These are phyloP conservation scores for Acanthaster planci DNA, from an alignment of 35 echinoderm and acorn worm species.

Conservation along the genomic window DNA sequence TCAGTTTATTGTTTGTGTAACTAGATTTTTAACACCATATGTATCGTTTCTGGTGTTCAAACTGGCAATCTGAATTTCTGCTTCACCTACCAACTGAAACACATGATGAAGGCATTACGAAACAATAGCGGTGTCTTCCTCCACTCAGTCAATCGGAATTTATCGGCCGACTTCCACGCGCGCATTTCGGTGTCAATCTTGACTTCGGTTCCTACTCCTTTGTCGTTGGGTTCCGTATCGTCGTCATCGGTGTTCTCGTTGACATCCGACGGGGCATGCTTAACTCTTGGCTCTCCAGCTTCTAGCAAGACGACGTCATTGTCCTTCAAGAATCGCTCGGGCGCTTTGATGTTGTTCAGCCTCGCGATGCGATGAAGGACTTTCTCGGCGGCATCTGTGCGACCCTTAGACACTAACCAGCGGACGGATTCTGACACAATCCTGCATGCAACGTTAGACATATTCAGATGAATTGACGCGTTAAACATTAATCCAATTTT, in stretches of 20 bases:
- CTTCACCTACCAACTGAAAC: constrained; percentile 56
- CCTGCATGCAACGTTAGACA: constrained; percentile 10
- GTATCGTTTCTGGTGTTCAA: too few relatives aligned
- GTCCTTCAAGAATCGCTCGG: not conserved
- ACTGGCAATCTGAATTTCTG: too few relatives aligned
- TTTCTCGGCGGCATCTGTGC: constrained; percentile 32
- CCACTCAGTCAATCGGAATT: not conserved
- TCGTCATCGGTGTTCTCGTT: not conserved
- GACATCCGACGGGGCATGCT: not conserved
- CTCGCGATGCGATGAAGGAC: constrained; percentile 68
- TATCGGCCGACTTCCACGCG: not conserved
- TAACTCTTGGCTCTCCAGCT: not conserved
- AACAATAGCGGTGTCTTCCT: constrained; percentile 39
- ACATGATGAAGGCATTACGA: constrained; percentile 62
- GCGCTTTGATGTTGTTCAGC: constrained; percentile 45
- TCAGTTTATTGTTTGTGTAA: too few relatives aligned
- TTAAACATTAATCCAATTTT: too few relatives aligned
- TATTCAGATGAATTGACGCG: too few relatives aligned
- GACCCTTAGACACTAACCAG: constrained; percentile 64
- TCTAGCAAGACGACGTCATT: not conserved
- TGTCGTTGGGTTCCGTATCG: not conserved
- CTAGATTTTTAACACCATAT: too few relatives aligned
- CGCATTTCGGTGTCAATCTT: not conserved
- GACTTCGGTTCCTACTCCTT: not conserved
- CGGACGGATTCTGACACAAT: constrained; percentile 60